Conservation (phyloP, 1,140 invertebrate genomes). For the Diprion similis region DNA sequence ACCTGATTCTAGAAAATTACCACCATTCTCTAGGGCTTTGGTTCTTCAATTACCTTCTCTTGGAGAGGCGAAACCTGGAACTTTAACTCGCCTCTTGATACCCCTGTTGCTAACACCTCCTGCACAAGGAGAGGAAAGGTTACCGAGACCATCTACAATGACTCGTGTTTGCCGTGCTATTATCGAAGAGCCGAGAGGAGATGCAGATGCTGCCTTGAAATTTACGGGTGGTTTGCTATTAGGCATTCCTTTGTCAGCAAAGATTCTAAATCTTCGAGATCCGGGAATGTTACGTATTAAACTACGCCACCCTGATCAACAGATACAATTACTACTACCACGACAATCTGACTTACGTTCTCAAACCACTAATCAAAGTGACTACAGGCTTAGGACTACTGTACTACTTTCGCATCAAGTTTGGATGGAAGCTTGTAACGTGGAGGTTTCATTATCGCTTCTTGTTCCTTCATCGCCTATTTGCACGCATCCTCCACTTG, state of each 20-base stretch:
- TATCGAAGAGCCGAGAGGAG: slow-evolving; percentile 84
- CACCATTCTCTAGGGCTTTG: slow-evolving; percentile 78
- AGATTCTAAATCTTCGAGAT: slow-evolving; percentile 81
- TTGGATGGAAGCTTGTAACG: slow-evolving; percentile 87
- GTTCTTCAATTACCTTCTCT: slow-evolving; percentile 79
- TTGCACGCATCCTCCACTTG: slow-evolving; percentile 59
- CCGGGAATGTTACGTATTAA: slow-evolving; percentile 78
- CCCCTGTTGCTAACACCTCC: slow-evolving; percentile 70
- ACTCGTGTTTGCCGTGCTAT: slow-evolving; percentile 71
- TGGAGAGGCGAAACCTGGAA: slow-evolving; percentile 86
- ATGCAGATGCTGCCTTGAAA: slow-evolving; percentile 86
- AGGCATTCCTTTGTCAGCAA: slow-evolving; percentile 84
- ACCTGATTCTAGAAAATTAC: slow-evolving; percentile 51
- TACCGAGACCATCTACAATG: slow-evolving; percentile 52
- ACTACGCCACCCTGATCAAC: slow-evolving; percentile 92
- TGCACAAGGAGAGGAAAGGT: slow-evolving; percentile 53
- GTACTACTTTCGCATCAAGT: slow-evolving; percentile 89
- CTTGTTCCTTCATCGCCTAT: slow-evolving; percentile 74
- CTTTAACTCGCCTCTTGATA: slow-evolving; percentile 79
- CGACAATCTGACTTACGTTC: slow-evolving; percentile 72
- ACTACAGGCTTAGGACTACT: slow-evolving; percentile 83
- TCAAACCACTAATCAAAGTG: slow-evolving; percentile 55
- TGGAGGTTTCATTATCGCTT: slow-evolving; percentile 85
- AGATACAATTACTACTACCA: slow-evolving; percentile 82
- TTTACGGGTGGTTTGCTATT: slow-evolving; percentile 92